phyloP scores from a whole-genome alignment of 1,140 invertebrate genomes.

The Phymorhynchus buccinoides region DNA sequence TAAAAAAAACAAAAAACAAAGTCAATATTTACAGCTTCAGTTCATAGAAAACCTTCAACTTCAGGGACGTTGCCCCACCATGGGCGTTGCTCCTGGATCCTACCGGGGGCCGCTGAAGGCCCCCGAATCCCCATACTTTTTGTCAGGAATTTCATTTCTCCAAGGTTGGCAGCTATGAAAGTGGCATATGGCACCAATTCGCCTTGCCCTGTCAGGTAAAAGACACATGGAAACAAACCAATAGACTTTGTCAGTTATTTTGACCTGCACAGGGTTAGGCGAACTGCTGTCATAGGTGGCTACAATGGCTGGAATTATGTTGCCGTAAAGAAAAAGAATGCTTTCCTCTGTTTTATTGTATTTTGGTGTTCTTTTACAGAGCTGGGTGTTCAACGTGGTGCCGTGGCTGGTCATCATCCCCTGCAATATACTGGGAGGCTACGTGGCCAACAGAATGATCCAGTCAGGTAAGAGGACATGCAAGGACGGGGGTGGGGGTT shows the following conservation, averaged over 20 bases:
- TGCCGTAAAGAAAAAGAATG: background rate
- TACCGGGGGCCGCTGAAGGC: no score
- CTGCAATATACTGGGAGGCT: constrained; percentile 80
- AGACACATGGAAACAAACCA: background rate
- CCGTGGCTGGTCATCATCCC: constrained; percentile 82
- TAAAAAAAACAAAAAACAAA: no score
- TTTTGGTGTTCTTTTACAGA: constrained; percentile 27
- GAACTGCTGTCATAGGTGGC: background rate
- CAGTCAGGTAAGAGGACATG: constrained; percentile 68
- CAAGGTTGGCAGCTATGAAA: no score
- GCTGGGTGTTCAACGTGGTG: constrained; percentile 76
- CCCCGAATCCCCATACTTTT: no score
- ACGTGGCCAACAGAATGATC: constrained; percentile 79
- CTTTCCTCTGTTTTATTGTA: background rate
- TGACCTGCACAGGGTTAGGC: background rate
- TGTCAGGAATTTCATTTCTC: no score
- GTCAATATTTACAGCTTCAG: no score
- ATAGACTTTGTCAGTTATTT: background rate
- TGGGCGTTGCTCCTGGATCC: no score
- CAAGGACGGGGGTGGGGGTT: no score
- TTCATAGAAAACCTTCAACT: no score
- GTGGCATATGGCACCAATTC: no score
- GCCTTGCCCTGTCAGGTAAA: background rate
- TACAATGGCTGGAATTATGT: background rate
- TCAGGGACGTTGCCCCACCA: no score